These are phyloP conservation scores for Limnephilus rhombicus DNA, from an alignment of 2,888 invertebrate species.

Conservation along the genomic window DNA sequence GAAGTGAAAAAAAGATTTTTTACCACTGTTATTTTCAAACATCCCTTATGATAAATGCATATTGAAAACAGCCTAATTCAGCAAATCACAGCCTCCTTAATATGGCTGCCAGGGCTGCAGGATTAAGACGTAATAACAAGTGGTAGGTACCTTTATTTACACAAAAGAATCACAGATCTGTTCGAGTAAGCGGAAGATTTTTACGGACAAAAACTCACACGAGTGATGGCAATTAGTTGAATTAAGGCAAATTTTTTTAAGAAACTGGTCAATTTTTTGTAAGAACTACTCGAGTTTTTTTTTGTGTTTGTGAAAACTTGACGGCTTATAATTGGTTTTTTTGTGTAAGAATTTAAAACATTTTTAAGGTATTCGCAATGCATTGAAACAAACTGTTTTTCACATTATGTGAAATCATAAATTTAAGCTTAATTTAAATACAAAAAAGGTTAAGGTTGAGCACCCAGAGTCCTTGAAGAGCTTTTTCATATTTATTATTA, in stretches of 20 bases:
- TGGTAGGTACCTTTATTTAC: background rate
- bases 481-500: no score
- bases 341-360: no score
- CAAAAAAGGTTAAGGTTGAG: background rate
- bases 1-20: no score
- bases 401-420: no score
- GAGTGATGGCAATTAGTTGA: background rate
- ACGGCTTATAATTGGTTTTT: background rate
- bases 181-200: background rate
- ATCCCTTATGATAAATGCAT: constrained; percentile 38
- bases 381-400: no score
- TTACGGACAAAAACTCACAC: background rate
- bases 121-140: constrained; percentile 17
- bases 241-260: background rate
- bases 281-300: background rate
- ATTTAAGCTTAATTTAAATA: background rate
- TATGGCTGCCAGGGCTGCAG: background rate
- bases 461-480: no score
- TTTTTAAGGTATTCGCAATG: background rate
- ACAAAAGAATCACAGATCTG: background rate
- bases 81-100: background rate
- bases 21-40: background rate
- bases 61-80: constrained; percentile 19
- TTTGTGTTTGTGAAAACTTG: background rate
- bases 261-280: background rate